Evolutionary conservation across 2,888 invertebrate genomes (phyloP).

Genomic region (Acanthosoma haemorrhoidale): DNA sequence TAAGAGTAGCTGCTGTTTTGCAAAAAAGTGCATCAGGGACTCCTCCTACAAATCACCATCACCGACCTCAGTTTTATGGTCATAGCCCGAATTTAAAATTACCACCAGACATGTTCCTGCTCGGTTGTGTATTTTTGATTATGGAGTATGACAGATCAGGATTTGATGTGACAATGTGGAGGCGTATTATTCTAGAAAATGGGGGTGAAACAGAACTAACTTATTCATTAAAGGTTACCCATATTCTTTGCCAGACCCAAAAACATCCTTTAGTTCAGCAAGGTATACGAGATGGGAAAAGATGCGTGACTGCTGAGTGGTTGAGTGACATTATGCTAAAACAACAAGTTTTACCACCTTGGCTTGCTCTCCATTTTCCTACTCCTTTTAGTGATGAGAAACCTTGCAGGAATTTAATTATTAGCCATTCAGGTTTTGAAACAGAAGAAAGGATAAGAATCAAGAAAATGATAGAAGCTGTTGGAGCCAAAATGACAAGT

Average conservation of each 20-base stretch:
- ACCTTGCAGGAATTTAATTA: constrained; percentile 59
- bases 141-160: constrained; percentile 73
- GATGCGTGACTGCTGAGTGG: constrained; percentile 81
- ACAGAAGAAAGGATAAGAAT: constrained; percentile 77
- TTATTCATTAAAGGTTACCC: constrained; percentile 83
- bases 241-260: constrained; percentile 86
- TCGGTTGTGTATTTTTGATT: constrained; percentile 90
- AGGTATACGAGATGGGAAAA: constrained; percentile 58
- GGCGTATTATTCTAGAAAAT: constrained; percentile 66
- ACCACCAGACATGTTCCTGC: constrained; percentile 80
- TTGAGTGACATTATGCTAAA: constrained; percentile 83
- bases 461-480: constrained; percentile 74
- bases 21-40: constrained; percentile 44
- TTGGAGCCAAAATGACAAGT: constrained; percentile 74
- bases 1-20: constrained; percentile 43
- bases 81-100: constrained; percentile 87
- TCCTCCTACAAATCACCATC: constrained; percentile 50
- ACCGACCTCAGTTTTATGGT: constrained; percentile 77
- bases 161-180: constrained; percentile 57
- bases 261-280: constrained; percentile 87
- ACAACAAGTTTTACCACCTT: constrained; percentile 84
- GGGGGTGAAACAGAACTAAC: constrained; percentile 83
- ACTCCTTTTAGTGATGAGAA: constrained; percentile 64
- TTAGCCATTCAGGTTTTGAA: constrained; percentile 83
- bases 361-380: constrained; percentile 90